phyloP scores from a whole-genome alignment of 2,797 vertebrate species.

The Aeoliscus strigatus region DNA sequence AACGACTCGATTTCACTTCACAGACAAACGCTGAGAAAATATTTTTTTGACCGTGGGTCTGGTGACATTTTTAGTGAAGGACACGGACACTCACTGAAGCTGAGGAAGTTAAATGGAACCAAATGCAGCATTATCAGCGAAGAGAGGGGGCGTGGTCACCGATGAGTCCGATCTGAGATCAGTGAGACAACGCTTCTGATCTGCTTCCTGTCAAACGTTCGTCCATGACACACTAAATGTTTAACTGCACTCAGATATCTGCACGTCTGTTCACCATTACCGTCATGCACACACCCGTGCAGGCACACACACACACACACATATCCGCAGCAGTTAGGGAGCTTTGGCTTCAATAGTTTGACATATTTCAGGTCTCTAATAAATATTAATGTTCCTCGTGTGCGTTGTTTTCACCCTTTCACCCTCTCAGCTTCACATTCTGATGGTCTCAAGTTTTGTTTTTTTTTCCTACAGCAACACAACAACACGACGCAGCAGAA shows the following conservation, averaged over 20 bases:
- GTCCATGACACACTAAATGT: conserved; percentile 61
- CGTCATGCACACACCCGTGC: no score
- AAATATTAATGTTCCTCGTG: conserved; percentile 32
- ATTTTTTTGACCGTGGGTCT: conserved; percentile 51
- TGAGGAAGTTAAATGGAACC: conserved; percentile 61
- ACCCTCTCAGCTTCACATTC: conserved; percentile 37
- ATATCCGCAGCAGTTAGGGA: no score
- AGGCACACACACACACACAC: no score
- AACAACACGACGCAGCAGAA: conserved; percentile 21
- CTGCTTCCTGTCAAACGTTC: conserved; percentile 66
- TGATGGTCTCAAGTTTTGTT: conserved; percentile 41
- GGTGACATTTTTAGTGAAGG: conserved; percentile 51
- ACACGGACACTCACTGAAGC: conserved; percentile 36
- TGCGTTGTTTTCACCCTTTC: conserved; percentile 27
- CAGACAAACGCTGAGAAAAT: conserved; percentile 53
- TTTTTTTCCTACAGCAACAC: conserved; percentile 35
- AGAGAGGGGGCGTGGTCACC: conserved; percentile 40
- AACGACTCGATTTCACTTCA: conserved; percentile 36
- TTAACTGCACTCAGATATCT: conserved; percentile 57
- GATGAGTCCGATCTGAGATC: conserved; percentile 58
- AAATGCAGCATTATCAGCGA: conserved; percentile 49
- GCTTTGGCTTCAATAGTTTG: no score
- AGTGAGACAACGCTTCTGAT: conserved; percentile 42
- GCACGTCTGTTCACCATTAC: conserved; percentile 62
- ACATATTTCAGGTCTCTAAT: conserved; percentile 13